Conservation (phyloP, 1,140 invertebrate genomes). For the Temnothorax longispinosus region DNA sequence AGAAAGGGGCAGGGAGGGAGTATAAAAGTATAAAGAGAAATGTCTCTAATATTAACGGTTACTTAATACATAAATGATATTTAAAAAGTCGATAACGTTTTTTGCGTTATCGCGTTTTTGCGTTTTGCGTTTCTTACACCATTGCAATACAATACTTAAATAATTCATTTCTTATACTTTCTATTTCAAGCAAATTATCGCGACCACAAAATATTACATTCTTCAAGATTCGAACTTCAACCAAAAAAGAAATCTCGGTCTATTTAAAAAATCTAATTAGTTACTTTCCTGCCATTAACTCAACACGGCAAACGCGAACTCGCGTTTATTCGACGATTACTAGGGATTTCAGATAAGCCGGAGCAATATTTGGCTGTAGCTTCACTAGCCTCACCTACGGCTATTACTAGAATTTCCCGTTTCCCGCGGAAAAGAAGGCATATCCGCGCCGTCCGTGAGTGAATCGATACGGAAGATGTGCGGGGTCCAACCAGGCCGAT, state of each 20-base stretch:
- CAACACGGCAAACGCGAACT: neutral
- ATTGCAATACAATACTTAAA: neutral
- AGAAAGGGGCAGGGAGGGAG: neutral
- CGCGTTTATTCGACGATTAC: neutral
- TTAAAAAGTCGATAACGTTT: neutral
- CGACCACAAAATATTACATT: neutral
- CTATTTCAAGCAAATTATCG: neutral
- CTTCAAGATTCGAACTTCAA: neutral
- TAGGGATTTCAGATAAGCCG: neutral
- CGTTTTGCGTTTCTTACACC: neutral
- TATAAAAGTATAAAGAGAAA: neutral
- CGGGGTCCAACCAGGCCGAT: slow-evolving; percentile 61
- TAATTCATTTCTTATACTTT: neutral
- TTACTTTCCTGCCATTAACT: neutral
- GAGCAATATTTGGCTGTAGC: slow-evolving; percentile 2
- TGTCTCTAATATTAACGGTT: neutral
- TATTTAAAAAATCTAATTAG: neutral
- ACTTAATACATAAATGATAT: neutral
- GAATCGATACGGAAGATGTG: slow-evolving; percentile 81
- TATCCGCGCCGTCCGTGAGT: slow-evolving; percentile 74
- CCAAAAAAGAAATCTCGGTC: too few species aligned
- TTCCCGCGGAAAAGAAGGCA: slow-evolving; percentile 59
- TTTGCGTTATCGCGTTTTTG: too few species aligned
- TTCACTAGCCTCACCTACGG: slow-evolving; percentile 30
- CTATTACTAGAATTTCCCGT: slow-evolving; percentile 23